Conservation (phyloP, 2,888 invertebrate species). For the Pollenia amentaria region DNA sequence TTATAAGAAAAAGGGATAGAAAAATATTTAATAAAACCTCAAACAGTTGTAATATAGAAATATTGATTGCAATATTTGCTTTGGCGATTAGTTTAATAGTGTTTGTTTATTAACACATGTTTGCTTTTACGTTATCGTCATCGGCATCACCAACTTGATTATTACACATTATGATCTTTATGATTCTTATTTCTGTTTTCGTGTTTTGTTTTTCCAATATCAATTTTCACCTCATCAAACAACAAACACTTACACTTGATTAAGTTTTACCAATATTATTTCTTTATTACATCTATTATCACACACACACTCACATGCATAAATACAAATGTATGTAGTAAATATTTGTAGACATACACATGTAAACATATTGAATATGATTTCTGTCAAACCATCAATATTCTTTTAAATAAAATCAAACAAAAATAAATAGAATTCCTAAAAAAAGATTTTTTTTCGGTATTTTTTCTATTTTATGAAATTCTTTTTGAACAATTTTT, state of each 20-base stretch:
- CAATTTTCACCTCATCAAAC: slow-evolving; percentile 56
- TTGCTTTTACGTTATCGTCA: background rate
- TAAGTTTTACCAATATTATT: slow-evolving; percentile 36
- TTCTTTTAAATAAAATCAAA: slow-evolving; percentile 33
- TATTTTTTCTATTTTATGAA: background rate
- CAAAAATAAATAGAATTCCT: slow-evolving; percentile 33
- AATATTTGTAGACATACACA: background rate
- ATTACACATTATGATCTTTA: background rate
- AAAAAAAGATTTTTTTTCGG: background rate
- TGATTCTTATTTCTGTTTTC: background rate
- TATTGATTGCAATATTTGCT: too few relatives aligned
- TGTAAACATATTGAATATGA: background rate
- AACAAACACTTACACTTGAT: slow-evolving; percentile 61
- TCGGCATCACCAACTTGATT: background rate
- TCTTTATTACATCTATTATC: background rate
- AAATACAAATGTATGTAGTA: too few relatives aligned
- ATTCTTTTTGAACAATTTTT: slow-evolving; percentile 1
- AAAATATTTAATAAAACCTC: too few relatives aligned
- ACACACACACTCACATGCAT: background rate
- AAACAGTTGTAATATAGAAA: too few relatives aligned
- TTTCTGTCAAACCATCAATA: background rate
- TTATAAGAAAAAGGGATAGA: too few relatives aligned
- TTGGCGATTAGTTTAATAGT: background rate
- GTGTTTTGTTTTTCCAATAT: slow-evolving; percentile 11
- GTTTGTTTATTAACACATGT: background rate